These are phyloP conservation scores for Taenioides sp. DNA, from an alignment of 2,797 vertebrate genomes.

Conservation along the genomic window DNA sequence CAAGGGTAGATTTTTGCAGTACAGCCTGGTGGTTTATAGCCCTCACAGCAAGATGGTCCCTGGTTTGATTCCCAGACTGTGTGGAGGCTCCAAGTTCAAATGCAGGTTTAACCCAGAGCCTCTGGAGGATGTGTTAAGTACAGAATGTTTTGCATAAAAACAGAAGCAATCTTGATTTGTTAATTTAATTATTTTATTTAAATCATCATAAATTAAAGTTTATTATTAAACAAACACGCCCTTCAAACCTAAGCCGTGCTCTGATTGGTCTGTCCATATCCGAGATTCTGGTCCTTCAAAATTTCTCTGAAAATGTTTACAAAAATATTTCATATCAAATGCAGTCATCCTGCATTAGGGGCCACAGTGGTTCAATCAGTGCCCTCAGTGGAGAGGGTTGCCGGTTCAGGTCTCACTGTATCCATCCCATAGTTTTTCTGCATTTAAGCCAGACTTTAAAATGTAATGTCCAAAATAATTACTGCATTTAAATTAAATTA, in stretches of 20 bases:
- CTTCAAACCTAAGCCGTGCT: too few relatives aligned
- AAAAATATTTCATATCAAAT: not conserved
- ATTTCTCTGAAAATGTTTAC: not conserved
- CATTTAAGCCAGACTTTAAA: too few relatives aligned
- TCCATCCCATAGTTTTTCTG: too few relatives aligned
- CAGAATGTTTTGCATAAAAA: not conserved
- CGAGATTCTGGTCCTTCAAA: not conserved
- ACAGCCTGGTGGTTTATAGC: too few relatives aligned
- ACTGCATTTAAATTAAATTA: too few relatives aligned
- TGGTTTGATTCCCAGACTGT: too few relatives aligned
- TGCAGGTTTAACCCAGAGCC: too few relatives aligned
- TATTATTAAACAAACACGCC: not conserved
- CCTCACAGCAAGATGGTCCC: too few relatives aligned
- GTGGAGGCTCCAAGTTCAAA: too few relatives aligned
- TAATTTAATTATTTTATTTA: not conserved
- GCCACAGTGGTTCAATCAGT: not conserved
- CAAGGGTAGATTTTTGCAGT: too few relatives aligned
- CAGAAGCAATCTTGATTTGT: not conserved
- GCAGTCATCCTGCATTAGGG: not conserved
- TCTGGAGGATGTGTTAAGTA: too few relatives aligned
- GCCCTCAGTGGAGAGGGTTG: not conserved
- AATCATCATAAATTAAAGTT: slow-evolving; percentile 8
- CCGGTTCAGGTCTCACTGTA: not conserved
- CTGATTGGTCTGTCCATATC: not conserved
- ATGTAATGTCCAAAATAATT: too few relatives aligned